Evolutionary conservation across 2,113 vertebrate species (phyloP).

Genomic region (Arizona elegans): DNA sequence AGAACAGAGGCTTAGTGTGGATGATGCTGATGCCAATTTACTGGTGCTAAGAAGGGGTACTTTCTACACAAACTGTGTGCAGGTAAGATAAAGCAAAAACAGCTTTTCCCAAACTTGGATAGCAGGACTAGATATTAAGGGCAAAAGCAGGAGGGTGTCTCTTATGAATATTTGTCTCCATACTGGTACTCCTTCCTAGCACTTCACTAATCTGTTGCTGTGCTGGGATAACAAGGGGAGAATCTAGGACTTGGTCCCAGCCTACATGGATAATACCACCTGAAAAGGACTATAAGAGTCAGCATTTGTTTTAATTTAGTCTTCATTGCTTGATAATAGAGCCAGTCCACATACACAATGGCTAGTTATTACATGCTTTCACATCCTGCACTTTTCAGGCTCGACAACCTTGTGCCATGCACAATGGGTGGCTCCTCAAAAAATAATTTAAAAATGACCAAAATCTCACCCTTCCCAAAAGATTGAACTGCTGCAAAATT

Average conservation of each 20-base stretch:
- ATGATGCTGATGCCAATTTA: slow-evolving; percentile 85
- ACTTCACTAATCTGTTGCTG: neutral
- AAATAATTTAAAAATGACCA: neutral
- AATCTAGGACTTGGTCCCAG: neutral
- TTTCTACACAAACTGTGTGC: slow-evolving; percentile 80
- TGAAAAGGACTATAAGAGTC: neutral
- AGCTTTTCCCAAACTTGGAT: too few relatives aligned
- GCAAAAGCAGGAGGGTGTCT: neutral
- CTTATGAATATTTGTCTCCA: neutral
- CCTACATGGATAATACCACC: neutral
- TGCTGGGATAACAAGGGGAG: neutral
- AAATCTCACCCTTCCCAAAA: neutral
- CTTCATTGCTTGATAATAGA: neutral
- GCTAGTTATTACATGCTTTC: neutral
- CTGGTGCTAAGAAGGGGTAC: slow-evolving; percentile 84
- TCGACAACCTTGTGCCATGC: neutral
- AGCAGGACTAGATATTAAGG: rapidly evolving
- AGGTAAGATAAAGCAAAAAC: slow-evolving; percentile 64
- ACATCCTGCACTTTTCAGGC: neutral
- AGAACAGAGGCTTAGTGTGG: slow-evolving; percentile 83
- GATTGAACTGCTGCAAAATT: neutral
- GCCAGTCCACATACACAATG: neutral
- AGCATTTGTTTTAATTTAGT: neutral
- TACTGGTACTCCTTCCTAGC: neutral
- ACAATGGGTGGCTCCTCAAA: neutral